phyloP scores from a whole-genome alignment of 2,888 invertebrate genomes.

The Agapostemon virescens region DNA sequence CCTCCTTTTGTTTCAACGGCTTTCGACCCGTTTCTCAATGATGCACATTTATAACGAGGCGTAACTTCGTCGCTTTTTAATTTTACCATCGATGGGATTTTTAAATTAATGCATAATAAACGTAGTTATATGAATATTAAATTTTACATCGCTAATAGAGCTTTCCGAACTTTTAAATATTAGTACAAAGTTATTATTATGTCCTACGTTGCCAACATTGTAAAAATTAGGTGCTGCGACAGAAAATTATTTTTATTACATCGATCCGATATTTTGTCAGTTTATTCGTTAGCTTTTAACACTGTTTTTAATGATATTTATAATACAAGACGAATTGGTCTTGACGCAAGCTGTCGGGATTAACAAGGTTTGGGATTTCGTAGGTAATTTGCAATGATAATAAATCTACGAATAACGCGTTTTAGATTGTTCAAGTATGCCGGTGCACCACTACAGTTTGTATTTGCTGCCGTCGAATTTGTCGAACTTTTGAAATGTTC shows the following conservation, averaged over 20 bases:
- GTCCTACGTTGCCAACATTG: neutral
- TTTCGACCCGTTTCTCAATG: too few species aligned
- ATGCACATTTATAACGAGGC: too few species aligned
- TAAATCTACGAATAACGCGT: neutral
- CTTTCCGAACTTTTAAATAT: neutral
- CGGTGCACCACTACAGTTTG: neutral
- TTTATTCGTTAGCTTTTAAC: neutral
- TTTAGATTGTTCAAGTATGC: neutral
- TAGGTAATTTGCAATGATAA: neutral
- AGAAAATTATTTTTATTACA: neutral
- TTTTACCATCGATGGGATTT: too few species aligned
- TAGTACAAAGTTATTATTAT: neutral
- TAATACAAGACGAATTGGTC: too few species aligned
- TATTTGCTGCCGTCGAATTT: neutral
- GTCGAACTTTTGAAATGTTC: neutral
- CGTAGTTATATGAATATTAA: too few species aligned
- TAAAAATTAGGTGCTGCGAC: neutral
- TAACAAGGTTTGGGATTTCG: neutral
- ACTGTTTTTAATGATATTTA: neutral
- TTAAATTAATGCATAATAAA: too few species aligned
- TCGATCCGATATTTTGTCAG: neutral
- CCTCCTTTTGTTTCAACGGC: too few species aligned
- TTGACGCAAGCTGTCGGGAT: too few species aligned
- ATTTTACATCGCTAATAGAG: neutral
- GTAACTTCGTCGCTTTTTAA: too few species aligned